Percentiles rank a stretch among this genome's conserved stretches.
Evolutionary conservation across 2,113 vertebrate species (phyloP).

Genomic region (Spermophilus dauricus): DNA sequence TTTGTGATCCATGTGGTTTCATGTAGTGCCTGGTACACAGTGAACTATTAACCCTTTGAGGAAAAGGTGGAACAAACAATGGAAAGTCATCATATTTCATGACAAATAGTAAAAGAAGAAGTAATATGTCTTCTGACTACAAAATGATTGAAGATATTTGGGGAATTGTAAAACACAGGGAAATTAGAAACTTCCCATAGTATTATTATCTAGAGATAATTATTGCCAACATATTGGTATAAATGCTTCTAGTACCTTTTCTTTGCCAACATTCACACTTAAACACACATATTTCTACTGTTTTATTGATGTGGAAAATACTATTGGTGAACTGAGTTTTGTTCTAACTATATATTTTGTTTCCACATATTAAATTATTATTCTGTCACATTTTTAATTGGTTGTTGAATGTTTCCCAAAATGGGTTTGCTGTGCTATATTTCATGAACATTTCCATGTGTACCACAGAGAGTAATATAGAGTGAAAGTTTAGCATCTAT

Average conservation of each 20-base stretch:
- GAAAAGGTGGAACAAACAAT: background rate
- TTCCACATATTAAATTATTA: background rate
- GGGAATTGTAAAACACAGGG: background rate
- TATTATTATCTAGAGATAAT: background rate
- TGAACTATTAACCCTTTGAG: background rate
- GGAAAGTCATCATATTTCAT: background rate
- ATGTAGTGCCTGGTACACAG: background rate
- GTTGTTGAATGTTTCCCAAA: slow-evolving; percentile 20
- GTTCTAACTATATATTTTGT: background rate
- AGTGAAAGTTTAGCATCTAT: background rate
- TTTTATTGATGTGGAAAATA: background rate
- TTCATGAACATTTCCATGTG: background rate
- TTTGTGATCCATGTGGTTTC: background rate
- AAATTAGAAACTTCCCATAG: slow-evolving; percentile 27
- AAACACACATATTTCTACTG: background rate
- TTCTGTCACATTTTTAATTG: slow-evolving; percentile 6
- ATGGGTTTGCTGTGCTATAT: background rate
- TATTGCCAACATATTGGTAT: background rate
- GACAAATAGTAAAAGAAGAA: background rate
- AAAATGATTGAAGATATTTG: slow-evolving; percentile 13
- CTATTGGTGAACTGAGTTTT: background rate
- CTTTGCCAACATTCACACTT: background rate
- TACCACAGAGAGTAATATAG: background rate
- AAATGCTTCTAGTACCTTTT: slow-evolving; percentile 10
- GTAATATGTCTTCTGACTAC: background rate